These are phyloP conservation scores for Hirundo rustica DNA, from an alignment of 2,797 vertebrate genomes.

Conservation along the genomic window DNA sequence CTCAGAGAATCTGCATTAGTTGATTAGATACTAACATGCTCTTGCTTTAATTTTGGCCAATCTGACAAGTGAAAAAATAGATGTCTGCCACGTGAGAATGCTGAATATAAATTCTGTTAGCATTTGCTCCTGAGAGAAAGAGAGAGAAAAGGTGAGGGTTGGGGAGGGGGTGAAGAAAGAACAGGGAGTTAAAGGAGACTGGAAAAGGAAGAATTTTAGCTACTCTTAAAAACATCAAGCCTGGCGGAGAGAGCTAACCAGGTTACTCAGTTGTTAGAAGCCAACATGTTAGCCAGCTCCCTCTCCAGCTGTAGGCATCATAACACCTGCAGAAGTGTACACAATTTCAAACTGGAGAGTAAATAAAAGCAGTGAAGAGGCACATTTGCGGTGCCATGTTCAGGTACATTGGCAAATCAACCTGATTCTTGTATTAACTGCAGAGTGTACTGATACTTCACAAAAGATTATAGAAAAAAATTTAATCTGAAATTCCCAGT, in stretches of 20 bases:
- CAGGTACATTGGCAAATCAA: neutral
- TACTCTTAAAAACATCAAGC: neutral
- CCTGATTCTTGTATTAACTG: neutral
- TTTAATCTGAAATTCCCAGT: neutral
- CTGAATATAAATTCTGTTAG: conserved; percentile 58
- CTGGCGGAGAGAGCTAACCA: neutral
- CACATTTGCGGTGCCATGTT: neutral
- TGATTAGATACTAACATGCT: neutral
- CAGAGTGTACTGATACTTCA: neutral
- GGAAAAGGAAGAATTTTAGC: neutral
- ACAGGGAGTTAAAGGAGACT: neutral
- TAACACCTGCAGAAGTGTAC: neutral
- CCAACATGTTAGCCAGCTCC: neutral
- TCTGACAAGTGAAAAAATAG: conserved; percentile 54
- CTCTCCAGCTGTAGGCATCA: neutral
- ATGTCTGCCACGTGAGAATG: conserved; percentile 24
- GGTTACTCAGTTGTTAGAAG: neutral
- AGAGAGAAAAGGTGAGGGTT: neutral
- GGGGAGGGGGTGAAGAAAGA: neutral
- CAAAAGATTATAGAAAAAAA: neutral
- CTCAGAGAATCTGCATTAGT: neutral
- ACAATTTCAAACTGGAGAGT: neutral
- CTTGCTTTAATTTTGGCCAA: conserved; percentile 44
- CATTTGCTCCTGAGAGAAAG: conserved; percentile 16
- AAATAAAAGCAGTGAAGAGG: neutral